phyloP scores from a whole-genome alignment of 2,797 vertebrate genomes.

The Centropyge bicolor region DNA sequence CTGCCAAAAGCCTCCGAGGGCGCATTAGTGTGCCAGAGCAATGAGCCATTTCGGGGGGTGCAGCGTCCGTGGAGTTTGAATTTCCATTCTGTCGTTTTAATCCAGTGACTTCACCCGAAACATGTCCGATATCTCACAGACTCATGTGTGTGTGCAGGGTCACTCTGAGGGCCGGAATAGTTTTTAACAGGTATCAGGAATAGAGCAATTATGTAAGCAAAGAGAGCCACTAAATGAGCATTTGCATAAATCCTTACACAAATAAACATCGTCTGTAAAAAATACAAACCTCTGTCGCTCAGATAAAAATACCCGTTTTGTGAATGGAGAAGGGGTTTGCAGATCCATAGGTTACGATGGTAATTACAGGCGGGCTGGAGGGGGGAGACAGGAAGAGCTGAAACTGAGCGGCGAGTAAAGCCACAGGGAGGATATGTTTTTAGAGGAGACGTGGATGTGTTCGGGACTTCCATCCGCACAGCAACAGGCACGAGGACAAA shows the following conservation, averaged over 20 bases:
- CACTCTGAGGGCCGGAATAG: constrained; percentile 45
- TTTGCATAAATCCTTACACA: constrained; percentile 67
- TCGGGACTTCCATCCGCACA: constrained; percentile 65
- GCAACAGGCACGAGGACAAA: constrained; percentile 72
- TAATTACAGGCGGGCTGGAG: constrained; percentile 77
- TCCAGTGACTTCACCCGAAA: constrained; percentile 53
- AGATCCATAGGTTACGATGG: constrained; percentile 73
- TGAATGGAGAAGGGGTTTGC: constrained; percentile 75
- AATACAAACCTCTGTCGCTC: constrained; percentile 22
- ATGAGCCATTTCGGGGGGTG: constrained; percentile 48
- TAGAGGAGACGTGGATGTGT: constrained; percentile 72
- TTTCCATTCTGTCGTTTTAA: constrained; percentile 60
- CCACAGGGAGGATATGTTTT: constrained; percentile 79
- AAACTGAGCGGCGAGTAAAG: constrained; percentile 69
- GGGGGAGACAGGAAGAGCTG: constrained; percentile 73
- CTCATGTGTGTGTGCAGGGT: constrained; percentile 26
- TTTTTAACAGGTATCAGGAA: constrained; percentile 72
- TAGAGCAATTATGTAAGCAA: constrained; percentile 64
- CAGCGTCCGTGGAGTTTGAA: constrained; percentile 42
- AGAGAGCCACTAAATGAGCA: constrained; percentile 61
- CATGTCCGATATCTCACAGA: constrained; percentile 44
- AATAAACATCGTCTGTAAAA: constrained; percentile 41
- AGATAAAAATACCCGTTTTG: constrained; percentile 74
- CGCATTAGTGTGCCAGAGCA: constrained; percentile 45
- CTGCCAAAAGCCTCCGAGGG: constrained; percentile 43